Evolutionary conservation across 2,888 invertebrate species (phyloP).

Genomic region (Athetis lepigone): DNA sequence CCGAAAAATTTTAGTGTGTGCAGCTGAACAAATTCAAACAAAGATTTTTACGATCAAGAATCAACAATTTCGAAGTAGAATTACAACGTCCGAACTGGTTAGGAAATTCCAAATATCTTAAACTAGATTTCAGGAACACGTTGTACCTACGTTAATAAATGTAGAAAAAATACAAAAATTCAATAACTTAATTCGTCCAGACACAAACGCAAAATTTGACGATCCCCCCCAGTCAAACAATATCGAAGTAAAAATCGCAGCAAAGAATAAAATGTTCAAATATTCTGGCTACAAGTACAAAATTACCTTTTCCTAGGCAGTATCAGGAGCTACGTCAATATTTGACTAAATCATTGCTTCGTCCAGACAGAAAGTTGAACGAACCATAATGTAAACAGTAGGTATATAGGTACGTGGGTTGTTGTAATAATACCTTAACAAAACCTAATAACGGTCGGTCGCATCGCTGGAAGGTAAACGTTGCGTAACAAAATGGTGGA

Average conservation of each 20-base stretch:
- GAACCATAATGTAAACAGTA: slow-evolving; percentile 16
- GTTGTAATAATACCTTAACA: slow-evolving; percentile 1
- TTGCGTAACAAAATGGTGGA: slow-evolving; percentile 1
- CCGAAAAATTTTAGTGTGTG: neutral
- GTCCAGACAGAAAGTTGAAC: slow-evolving; percentile 26
- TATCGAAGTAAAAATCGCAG: neutral
- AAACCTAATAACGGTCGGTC: slow-evolving; percentile 17
- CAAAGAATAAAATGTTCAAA: neutral
- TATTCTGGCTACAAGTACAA: neutral
- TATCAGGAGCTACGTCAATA: neutral
- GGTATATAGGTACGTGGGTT: slow-evolving; percentile 7
- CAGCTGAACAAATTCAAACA: slow-evolving; percentile 33
- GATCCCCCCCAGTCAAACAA: neutral
- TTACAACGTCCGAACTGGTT: neutral
- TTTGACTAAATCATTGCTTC: slow-evolving; percentile 2
- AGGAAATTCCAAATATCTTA: neutral
- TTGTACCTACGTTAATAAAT: neutral
- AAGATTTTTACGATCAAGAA: slow-evolving; percentile 6
- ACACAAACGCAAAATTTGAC: slow-evolving; percentile 8
- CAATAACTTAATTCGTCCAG: neutral
- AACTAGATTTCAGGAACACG: no score
- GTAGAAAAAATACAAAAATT: no score
- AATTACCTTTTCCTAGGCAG: neutral
- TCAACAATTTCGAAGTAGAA: slow-evolving; percentile 5
- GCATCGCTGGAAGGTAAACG: slow-evolving; percentile 11